Conservation (phyloP, 2,888 invertebrate species). For the Melipona bicolor region DNA sequence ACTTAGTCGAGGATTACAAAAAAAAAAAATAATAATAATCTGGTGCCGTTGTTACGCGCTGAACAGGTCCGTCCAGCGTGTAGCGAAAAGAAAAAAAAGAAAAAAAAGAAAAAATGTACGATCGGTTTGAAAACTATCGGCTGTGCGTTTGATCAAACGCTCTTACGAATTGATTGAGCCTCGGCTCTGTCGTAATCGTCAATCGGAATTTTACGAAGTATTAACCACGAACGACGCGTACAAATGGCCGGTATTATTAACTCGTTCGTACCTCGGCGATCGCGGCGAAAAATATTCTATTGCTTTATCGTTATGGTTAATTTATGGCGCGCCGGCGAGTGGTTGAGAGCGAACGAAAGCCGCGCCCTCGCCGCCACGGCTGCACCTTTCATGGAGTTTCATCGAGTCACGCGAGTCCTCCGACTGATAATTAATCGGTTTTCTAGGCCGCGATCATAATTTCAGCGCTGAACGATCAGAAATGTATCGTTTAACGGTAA, state of each 20-base stretch:
- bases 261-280: slow-evolving; percentile 21
- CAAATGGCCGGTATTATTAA: slow-evolving; percentile 49
- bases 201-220: slow-evolving; percentile 41
- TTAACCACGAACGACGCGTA: slow-evolving; percentile 42
- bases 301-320: slow-evolving; percentile 52
- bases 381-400: slow-evolving; percentile 43
- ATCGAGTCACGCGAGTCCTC: slow-evolving; percentile 49
- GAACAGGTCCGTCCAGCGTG: not conserved
- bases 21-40: not conserved
- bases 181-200: slow-evolving; percentile 26
- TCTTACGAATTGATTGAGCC: slow-evolving; percentile 34
- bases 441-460: slow-evolving; percentile 42
- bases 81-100: no score
- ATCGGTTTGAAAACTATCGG: no score
- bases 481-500: slow-evolving; percentile 37
- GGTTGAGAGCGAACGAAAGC: slow-evolving; percentile 40
- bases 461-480: slow-evolving; percentile 15
- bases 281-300: slow-evolving; percentile 39
- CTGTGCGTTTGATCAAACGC: not conserved
- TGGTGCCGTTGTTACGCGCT: not conserved
- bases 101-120: no score
- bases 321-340: slow-evolving; percentile 37
- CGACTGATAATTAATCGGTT: slow-evolving; percentile 51
- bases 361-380: slow-evolving; percentile 29
- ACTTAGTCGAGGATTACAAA: not conserved